Conservation (phyloP, 1,140 invertebrate species). For the Goniozus legneri region DNA sequence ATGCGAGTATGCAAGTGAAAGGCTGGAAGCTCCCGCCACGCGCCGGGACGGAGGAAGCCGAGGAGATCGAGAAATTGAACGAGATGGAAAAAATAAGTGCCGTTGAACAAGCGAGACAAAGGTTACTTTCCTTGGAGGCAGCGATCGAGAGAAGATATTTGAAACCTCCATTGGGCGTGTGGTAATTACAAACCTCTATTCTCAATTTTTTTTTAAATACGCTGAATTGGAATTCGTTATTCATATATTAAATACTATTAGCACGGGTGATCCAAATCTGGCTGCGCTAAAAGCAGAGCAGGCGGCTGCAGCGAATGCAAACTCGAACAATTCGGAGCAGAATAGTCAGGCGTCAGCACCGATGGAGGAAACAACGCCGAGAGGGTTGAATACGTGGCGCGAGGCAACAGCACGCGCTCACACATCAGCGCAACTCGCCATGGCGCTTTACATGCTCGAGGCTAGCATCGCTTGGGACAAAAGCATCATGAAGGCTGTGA, state of each 20-base stretch:
- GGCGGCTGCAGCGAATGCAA: slow-evolving; percentile 41
- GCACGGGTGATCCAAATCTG: slow-evolving; percentile 58
- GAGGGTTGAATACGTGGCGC: slow-evolving; percentile 81
- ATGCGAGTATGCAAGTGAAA: slow-evolving; percentile 91
- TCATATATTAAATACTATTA: slow-evolving; percentile 31
- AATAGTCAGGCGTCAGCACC: slow-evolving; percentile 31
- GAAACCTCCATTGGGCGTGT: slow-evolving; percentile 84
- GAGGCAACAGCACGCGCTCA: slow-evolving; percentile 78
- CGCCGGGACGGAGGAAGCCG: slow-evolving; percentile 59
- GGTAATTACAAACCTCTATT: slow-evolving; percentile 50
- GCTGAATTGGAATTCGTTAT: not conserved
- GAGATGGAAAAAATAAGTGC: slow-evolving; percentile 60
- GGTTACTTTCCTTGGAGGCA: slow-evolving; percentile 79
- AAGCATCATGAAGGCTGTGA: slow-evolving; percentile 98
- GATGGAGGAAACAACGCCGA: slow-evolving; percentile 54
- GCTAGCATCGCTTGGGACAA: slow-evolving; percentile 96
- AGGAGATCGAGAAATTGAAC: slow-evolving; percentile 56
- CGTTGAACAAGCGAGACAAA: slow-evolving; percentile 69
- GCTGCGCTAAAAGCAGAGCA: slow-evolving; percentile 55
- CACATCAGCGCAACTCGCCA: slow-evolving; percentile 85
- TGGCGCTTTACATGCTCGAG: slow-evolving; percentile 87
- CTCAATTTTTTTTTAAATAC: not conserved
- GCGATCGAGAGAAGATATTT: slow-evolving; percentile 91
- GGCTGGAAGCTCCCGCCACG: slow-evolving; percentile 77
- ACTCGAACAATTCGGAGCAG: slow-evolving; percentile 40